Evolutionary conservation across 2,888 invertebrate genomes (phyloP), one percentile per base, ranked within the genome.

Genomic region (Paralinhomoeus sp.): DNA sequence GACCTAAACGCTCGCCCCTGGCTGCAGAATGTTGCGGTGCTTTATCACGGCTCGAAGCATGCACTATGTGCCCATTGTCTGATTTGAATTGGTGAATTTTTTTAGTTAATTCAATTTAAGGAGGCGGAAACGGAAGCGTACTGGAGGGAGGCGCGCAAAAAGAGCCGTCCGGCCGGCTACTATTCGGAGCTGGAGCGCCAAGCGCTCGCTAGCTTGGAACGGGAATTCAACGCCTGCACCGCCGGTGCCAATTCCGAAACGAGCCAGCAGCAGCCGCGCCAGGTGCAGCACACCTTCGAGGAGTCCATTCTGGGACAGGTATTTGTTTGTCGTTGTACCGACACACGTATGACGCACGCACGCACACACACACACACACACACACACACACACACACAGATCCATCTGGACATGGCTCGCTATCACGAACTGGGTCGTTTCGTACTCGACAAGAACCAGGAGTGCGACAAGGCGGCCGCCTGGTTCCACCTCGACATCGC

Each of bases 361-460:
- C n/a, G n/a, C n/a, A n/a, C n/a, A n/a, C n/a, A n/a, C n/a, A n/a
- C n/a, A n/a, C n/a, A n/a, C n/a, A n/a, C n/a, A n/a, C n/a, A n/a
- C n/a, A n/a, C n/a, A n/a, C n/a, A n/a, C n/a, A n/a, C n/a, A n/a
- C n/a, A n/a, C n/a, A n/a, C 45, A 7, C 47, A 68, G 65, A 59
- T 72, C 42, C 72, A 72, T 53, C 63, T 71, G 50, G 71, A 71
- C 49, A 54, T 72, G 54, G 67, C 69, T 18, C 66, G 68, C 49
- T 72, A 71, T 56, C 69, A 72, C 50, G 71, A 72, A 53, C 51
- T 68, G 31, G 68, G 69, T 13, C 60, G 71, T 17, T 71, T 70
- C 51, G 54, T 57, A 35, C 40, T 40, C 1, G 51, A 54, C 21
- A 46, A 43, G 38, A 47, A 49, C 18, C 48, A 48, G 23, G 55